These are phyloP conservation scores for Kradibia gibbosae DNA, from an alignment of 1,140 invertebrate species.

Conservation along the genomic window DNA sequence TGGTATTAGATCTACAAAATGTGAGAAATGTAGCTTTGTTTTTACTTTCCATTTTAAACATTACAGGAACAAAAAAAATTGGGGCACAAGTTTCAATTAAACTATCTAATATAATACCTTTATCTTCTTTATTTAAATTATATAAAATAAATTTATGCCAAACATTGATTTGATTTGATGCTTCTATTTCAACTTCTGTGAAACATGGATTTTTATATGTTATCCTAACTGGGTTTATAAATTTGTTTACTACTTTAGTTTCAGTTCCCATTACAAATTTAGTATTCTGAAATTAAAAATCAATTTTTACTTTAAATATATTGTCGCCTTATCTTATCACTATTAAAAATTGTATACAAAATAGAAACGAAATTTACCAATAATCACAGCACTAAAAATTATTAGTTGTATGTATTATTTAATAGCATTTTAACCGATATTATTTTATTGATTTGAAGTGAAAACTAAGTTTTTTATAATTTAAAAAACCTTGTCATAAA, in stretches of 20 bases:
- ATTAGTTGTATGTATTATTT: background rate
- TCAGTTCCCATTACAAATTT: background rate
- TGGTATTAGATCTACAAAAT: constrained; percentile 57
- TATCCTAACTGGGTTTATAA: constrained; percentile 62
- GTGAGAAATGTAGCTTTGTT: constrained; percentile 63
- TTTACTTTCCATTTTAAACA: constrained; percentile 59
- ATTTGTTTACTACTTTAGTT: constrained; percentile 18
- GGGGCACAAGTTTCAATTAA: constrained; percentile 61
- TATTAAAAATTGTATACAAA: background rate
- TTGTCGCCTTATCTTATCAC: background rate
- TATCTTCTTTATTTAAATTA: constrained; percentile 55
- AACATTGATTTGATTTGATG: constrained; percentile 63
- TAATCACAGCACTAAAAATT: background rate
- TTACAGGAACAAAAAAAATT: constrained; percentile 63
- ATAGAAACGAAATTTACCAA: constrained; percentile 1
- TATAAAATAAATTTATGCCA: constrained; percentile 71
- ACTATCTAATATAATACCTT: constrained; percentile 56
- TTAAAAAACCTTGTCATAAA: background rate
- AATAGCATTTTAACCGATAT: background rate
- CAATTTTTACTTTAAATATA: background rate
- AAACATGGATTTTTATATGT: constrained; percentile 62
- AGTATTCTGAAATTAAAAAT: constrained; percentile 4
- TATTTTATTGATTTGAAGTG: background rate
- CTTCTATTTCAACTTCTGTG: constrained; percentile 54
- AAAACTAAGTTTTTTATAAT: background rate